A percentile compares a stretch with the other conserved stretches of the same genome.
phyloP scores from a whole-genome alignment of 2,113 vertebrate species.

The Pygoscelis adeliae region DNA sequence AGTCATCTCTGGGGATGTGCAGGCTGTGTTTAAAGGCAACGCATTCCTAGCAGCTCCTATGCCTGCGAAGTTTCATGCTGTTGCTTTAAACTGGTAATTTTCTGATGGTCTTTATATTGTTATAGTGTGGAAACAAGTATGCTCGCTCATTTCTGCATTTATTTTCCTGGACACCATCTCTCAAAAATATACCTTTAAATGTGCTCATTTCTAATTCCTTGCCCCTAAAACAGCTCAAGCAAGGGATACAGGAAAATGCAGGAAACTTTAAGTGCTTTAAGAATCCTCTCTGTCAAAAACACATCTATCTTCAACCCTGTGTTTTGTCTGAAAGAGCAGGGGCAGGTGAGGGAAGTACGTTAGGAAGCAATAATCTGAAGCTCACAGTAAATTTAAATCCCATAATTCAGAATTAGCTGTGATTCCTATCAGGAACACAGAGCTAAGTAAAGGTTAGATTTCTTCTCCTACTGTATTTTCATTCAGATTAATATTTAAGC shows the following conservation, averaged over 20 bases:
- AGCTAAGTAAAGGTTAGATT: slow-evolving; percentile 62
- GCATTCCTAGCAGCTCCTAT: neutral
- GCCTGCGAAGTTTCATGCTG: neutral
- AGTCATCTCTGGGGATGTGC: neutral
- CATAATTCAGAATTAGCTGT: slow-evolving; percentile 20
- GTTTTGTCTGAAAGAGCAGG: neutral
- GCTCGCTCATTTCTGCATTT: neutral
- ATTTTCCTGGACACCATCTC: neutral
- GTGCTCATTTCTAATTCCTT: neutral
- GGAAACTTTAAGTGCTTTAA: neutral
- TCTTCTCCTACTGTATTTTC: slow-evolving; percentile 55
- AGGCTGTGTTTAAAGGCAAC: neutral
- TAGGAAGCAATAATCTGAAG: neutral
- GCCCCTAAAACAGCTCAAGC: neutral
- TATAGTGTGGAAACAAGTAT: neutral
- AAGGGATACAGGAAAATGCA: neutral
- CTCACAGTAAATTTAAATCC: neutral
- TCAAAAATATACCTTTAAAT: neutral
- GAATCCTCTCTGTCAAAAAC: neutral
- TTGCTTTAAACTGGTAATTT: neutral
- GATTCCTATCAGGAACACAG: slow-evolving; percentile 18
- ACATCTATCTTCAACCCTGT: neutral
- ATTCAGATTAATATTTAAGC: slow-evolving; percentile 73
- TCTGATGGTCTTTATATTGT: neutral
- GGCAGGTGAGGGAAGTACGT: neutral